A percentile compares a stretch with the other conserved stretches of the same genome.
Evolutionary conservation across 1,140 invertebrate genomes (phyloP).

Genomic region (Aleiodes sp.): DNA sequence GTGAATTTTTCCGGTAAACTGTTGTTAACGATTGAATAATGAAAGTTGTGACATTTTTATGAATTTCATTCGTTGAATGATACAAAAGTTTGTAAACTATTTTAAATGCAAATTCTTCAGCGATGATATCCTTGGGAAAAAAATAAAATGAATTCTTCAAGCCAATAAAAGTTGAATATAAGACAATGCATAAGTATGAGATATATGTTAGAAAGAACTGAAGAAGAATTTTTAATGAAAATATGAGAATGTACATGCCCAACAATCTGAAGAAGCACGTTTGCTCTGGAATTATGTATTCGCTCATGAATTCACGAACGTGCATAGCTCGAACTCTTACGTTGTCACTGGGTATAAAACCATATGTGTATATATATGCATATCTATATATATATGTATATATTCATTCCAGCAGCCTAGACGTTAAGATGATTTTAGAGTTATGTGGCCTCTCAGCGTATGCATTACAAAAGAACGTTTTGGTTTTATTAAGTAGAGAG

Average conservation of each 20-base stretch:
- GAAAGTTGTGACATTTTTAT: background rate
- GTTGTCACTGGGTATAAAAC: conserved; percentile 1
- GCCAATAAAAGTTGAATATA: background rate
- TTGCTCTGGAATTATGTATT: conserved; percentile 21
- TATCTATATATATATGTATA: conserved; percentile 20
- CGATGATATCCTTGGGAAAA: background rate
- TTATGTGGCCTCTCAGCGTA: conserved; percentile 1
- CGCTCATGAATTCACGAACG: background rate
- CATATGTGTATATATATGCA: conserved; percentile 10
- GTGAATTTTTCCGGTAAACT: too few relatives aligned
- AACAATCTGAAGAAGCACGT: conserved; percentile 5
- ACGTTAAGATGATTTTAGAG: conserved; percentile 19
- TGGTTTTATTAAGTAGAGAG: conserved; percentile 2
- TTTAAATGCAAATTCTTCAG: background rate
- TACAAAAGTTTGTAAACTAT: background rate
- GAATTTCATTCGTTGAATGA: background rate
- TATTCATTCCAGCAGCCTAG: conserved; percentile 12
- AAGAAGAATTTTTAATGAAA: background rate
- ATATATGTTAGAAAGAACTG: background rate
- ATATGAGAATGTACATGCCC: background rate
- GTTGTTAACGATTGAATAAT: too few relatives aligned
- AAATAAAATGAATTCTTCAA: background rate
- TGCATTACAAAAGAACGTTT: background rate
- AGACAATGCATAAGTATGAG: background rate
- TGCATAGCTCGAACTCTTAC: background rate